Base-by-base conservation (phyloP, 1,140 invertebrate species). In the Zaprionus ghesquierei region DNA sequence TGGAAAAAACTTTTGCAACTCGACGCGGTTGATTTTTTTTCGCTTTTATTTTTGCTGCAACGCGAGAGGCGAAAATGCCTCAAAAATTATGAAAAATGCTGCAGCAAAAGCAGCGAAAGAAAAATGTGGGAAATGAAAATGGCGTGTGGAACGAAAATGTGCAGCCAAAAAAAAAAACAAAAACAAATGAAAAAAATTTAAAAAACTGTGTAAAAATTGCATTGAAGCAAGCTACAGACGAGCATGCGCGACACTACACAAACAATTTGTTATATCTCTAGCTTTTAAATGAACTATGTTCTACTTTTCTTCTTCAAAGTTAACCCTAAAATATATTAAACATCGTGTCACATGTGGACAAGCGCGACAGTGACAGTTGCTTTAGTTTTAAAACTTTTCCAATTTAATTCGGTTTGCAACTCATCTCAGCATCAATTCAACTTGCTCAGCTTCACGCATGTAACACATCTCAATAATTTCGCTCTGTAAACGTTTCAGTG, bases 71-170 rank as follows among this genome's bases (percentile, higher is more conserved):
- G 60, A 63, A 70, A 82, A 82, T 73, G 84, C 84, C 84, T 87
- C 69, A 89, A 87, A 80, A 87, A 87, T 87, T 87, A 89, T 87
- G 82, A 87, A 87, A 87, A 87, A 82, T 89, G 84, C 56, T 79
- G 82, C 81, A 73, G 81, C 69, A 71, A 65, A 64, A 77, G 63
- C 63, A n/a, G n/a, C 63, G 29, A 69, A 59, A 69, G 50, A 76
- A 70, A 68, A 75, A 53, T 50, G 58, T 53, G 56, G 54, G 58
- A 61, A 74, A 82, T 68, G 62, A 87, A 87, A 82, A 87, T 87
- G 84, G 84, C 82, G 82, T 87, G 82, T 63, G 54, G 84, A 84
- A 90, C 86, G 86, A 90, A 90, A 89, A 86, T 86, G 81, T 79
- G 54, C 76, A 72, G 69, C 58, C 69, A 53, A 63, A 79, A 70